Conservation (phyloP, 2,113 vertebrate genomes). For the Macquaria ambigua region DNA sequence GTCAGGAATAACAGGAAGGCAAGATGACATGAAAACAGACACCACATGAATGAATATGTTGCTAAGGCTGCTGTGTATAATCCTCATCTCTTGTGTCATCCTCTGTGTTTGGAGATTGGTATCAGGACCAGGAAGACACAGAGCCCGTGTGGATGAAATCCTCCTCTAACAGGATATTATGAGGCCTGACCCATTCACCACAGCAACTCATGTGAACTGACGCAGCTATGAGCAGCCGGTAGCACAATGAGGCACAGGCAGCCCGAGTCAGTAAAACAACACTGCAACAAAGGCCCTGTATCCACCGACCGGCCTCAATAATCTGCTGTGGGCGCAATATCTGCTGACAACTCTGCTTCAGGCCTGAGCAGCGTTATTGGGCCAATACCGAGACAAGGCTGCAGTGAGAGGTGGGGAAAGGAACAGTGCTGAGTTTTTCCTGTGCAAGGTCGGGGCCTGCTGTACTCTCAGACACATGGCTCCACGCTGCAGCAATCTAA, state of each 20-base stretch:
- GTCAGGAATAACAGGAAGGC: conserved; percentile 2
- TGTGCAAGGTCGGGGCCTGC: conserved; percentile 19
- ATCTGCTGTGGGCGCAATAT: conserved; percentile 81
- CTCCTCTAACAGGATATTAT: conserved; percentile 76
- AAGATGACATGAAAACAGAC: conserved; percentile 18
- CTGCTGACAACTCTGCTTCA: conserved; percentile 78
- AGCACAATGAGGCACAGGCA: conserved; percentile 72
- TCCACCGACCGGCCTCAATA: conserved; percentile 73
- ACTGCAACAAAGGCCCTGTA: conserved; percentile 77
- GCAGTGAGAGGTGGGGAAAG: conserved; percentile 41
- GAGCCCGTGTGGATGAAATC: conserved; percentile 53
- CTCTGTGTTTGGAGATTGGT: conserved; percentile 75
- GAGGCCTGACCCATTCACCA: conserved; percentile 68
- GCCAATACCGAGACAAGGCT: conserved; percentile 54
- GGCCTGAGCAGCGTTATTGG: conserved; percentile 44
- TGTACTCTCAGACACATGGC: conserved; percentile 45
- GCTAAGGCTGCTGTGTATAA: conserved; percentile 39
- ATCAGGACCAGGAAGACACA: conserved; percentile 71
- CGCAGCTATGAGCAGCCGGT: conserved; percentile 56
- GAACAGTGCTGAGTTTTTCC: conserved; percentile 36
- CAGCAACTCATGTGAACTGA: conserved; percentile 80
- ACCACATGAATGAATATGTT: conserved; percentile 24
- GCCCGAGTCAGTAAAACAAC: conserved; percentile 78
- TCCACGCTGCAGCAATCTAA: conserved; percentile 47
- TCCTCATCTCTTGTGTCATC: conserved; percentile 59